Conservation (phyloP, 2,888 invertebrate genomes). For the Halictus quadricinctus region DNA sequence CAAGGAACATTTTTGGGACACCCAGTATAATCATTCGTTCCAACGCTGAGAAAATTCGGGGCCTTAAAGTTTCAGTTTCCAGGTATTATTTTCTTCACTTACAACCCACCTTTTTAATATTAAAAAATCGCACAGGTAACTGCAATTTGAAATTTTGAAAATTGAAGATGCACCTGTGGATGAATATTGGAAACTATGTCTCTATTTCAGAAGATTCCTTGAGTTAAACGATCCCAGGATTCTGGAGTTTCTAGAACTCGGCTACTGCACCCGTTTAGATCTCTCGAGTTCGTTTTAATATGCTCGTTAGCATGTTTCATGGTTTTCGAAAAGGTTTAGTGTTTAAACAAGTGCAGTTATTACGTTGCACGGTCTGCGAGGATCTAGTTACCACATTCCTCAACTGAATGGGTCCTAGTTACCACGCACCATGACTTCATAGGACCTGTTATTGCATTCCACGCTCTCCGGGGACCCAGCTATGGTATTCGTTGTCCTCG, state of each 20-base stretch:
- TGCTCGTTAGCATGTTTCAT: background rate
- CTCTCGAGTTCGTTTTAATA: background rate
- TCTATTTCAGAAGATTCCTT: background rate
- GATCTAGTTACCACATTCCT: background rate
- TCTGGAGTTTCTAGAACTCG: background rate
- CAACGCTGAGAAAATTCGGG: too few species aligned
- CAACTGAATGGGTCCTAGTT: background rate
- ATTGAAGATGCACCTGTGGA: background rate
- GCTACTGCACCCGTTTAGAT: background rate
- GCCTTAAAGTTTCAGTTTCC: too few species aligned
- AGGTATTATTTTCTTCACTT: too few species aligned
- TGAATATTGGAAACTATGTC: background rate
- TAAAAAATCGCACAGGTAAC: too few species aligned
- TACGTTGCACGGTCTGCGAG: background rate
- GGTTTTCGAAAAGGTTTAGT: background rate
- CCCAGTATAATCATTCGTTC: too few species aligned
- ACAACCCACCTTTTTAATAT: too few species aligned
- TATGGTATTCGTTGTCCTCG: background rate
- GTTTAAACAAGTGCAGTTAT: background rate
- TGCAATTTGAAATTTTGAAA: too few species aligned
- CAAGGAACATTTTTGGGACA: too few species aligned
- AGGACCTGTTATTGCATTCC: slow-evolving; percentile 4
- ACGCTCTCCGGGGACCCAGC: background rate
- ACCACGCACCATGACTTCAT: background rate
- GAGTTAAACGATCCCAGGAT: background rate